These are phyloP conservation scores for Corythucha ciliata DNA, from an alignment of 2,888 invertebrate species.

Conservation along the genomic window DNA sequence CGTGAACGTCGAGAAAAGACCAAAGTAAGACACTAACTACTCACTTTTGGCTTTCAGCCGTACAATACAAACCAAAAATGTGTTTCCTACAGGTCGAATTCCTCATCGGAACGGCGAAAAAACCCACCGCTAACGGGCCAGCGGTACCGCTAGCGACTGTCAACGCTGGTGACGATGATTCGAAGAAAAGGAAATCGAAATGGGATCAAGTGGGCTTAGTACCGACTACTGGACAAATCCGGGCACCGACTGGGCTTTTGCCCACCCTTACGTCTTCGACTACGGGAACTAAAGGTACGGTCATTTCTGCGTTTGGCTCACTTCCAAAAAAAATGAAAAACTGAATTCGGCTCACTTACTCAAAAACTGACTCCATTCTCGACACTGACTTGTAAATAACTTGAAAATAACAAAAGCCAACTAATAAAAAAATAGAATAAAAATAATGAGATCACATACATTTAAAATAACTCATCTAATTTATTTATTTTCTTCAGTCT, in stretches of 20 bases:
- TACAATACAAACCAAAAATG: background rate
- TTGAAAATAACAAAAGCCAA: too few species aligned
- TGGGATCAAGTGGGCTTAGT: slow-evolving; percentile 73
- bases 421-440: too few species aligned
- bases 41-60: background rate
- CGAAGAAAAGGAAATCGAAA: slow-evolving; percentile 75
- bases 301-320: slow-evolving; percentile 87
- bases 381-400: too few species aligned
- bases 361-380: too few species aligned
- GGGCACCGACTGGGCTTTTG: slow-evolving; percentile 55
- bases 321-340: slow-evolving; percentile 61
- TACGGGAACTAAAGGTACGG: slow-evolving; percentile 83
- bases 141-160: slow-evolving; percentile 46
- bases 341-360: too few species aligned
- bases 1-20: slow-evolving; percentile 79
- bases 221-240: slow-evolving; percentile 36
- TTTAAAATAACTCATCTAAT: too few species aligned
- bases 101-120: slow-evolving; percentile 57
- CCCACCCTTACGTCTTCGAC: slow-evolving; percentile 68
- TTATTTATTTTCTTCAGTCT: too few species aligned
- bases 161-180: slow-evolving; percentile 56
- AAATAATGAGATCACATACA: too few species aligned
- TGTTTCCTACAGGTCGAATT: slow-evolving; percentile 58
- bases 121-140: slow-evolving; percentile 36
- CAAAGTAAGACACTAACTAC: slow-evolving; percentile 2